Evolutionary conservation across 2,113 vertebrate genomes (phyloP).

Genomic region (Oxyruncus cristatus): DNA sequence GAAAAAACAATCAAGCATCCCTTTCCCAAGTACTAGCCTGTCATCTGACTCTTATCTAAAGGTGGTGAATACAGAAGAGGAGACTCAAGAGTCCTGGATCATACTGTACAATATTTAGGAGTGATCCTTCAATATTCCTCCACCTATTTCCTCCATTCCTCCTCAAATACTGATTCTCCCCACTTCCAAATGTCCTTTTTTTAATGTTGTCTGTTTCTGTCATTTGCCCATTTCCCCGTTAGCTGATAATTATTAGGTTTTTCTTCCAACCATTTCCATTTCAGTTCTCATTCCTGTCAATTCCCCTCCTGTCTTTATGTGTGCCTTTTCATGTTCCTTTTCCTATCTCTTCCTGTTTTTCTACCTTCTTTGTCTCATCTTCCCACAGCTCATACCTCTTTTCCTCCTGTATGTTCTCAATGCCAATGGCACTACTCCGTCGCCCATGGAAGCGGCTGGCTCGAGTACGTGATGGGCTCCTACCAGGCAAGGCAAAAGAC

Average conservation of each 20-base stretch:
- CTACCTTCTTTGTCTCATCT: not conserved
- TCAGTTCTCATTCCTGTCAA: not conserved
- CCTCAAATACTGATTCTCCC: not conserved
- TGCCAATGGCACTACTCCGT: conserved; percentile 89
- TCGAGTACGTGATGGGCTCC: conserved; percentile 69
- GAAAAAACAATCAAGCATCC: not conserved
- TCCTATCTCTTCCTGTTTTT: not conserved
- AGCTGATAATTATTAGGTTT: not conserved
- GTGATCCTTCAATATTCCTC: not conserved
- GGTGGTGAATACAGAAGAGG: not conserved
- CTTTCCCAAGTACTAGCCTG: not conserved
- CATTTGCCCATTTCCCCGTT: not conserved
- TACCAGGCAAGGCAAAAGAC: conserved; percentile 72
- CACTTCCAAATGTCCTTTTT: not conserved
- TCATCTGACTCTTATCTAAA: not conserved
- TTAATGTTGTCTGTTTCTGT: not conserved
- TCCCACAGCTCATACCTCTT: conserved; percentile 77
- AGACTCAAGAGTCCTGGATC: not conserved
- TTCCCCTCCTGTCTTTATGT: not conserved
- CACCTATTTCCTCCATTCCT: not conserved
- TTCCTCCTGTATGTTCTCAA: conserved; percentile 93
- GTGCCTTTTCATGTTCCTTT: not conserved
- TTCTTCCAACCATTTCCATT: not conserved
- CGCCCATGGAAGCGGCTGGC: conserved; percentile 79
- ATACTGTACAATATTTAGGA: not conserved